Conservation (phyloP, 2,888 invertebrate genomes). For the Pandemis cinnamomeana region DNA sequence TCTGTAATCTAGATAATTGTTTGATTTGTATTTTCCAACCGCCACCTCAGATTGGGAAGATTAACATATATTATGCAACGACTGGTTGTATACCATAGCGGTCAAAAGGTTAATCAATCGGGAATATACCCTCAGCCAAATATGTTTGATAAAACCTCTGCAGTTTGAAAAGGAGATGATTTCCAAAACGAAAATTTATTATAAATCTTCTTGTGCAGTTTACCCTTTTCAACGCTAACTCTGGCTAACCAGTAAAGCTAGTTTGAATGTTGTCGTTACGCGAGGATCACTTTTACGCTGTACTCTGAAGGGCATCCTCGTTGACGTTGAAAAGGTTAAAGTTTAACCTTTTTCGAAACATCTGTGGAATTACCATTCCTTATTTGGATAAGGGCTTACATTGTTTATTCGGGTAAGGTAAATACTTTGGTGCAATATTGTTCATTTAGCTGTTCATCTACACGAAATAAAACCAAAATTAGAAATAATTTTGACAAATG, state of each 20-base stretch:
- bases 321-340: too few species aligned
- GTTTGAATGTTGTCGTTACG: too few species aligned
- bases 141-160: neutral
- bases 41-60: neutral
- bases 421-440: neutral
- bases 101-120: neutral
- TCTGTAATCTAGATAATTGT: neutral
- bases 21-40: too few species aligned
- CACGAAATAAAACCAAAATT: neutral
- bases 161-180: too few species aligned
- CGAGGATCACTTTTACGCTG: too few species aligned
- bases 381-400: slow-evolving; percentile 5
- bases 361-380: neutral
- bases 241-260: too few species aligned
- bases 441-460: neutral
- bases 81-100: neutral
- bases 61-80: too few species aligned
- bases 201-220: too few species aligned
- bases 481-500: slow-evolving; percentile 1
- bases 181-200: too few species aligned
- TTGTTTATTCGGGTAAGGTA: neutral
- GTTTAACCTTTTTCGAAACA: neutral
- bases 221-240: too few species aligned
- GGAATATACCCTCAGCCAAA: neutral
- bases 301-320: too few species aligned